Conservation (phyloP, 2,113 vertebrate species). For the Phalacrocorax brasilianus region DNA sequence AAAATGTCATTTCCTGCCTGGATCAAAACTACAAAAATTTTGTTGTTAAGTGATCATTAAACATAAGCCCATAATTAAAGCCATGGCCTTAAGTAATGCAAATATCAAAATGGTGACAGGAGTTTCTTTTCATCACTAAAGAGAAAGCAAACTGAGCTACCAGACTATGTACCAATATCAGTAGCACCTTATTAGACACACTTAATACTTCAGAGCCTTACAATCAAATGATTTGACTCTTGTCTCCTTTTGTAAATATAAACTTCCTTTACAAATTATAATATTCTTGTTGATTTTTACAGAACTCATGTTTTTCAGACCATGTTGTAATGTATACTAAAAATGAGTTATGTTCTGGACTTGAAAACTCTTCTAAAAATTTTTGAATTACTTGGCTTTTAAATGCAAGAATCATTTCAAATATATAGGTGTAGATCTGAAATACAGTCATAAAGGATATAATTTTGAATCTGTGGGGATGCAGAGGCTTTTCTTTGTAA, state of each 20-base stretch:
- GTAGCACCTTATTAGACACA: neutral
- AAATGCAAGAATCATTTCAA: neutral
- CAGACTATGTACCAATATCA: neutral
- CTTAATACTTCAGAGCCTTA: neutral
- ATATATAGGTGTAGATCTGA: neutral
- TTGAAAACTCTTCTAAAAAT: neutral
- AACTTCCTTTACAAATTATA: neutral
- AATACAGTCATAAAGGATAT: neutral
- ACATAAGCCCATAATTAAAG: neutral
- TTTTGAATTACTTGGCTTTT: neutral
- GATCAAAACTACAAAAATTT: neutral
- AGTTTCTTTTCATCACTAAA: neutral
- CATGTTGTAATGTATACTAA: neutral
- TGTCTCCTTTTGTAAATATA: neutral
- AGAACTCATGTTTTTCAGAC: neutral
- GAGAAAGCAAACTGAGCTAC: neutral
- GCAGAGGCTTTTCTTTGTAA: neutral
- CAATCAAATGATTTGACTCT: neutral
- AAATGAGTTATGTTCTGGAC: neutral
- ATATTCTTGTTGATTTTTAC: neutral
- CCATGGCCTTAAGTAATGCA: neutral
- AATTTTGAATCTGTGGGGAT: neutral
- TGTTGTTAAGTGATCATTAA: neutral
- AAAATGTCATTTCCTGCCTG: neutral
- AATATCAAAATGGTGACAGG: neutral